phyloP scores from a whole-genome alignment of 1,140 invertebrate species.

The Aphelinus atriplicis region DNA sequence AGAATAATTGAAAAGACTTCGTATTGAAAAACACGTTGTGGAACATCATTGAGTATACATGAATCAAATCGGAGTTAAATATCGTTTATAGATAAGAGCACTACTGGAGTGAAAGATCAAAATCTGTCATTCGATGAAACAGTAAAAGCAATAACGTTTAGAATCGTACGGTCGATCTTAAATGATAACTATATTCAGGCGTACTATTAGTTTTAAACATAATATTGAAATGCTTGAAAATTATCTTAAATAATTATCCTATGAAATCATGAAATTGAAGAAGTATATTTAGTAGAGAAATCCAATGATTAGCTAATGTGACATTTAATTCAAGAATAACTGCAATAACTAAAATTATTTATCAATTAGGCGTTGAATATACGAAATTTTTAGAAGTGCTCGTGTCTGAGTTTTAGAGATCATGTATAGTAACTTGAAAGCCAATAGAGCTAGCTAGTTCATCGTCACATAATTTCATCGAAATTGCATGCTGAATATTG shows the following conservation, averaged over 20 bases:
- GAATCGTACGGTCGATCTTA: not conserved
- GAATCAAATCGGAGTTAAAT: no score
- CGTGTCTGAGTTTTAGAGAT: constrained; percentile 3
- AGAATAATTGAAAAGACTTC: not conserved
- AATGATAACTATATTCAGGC: not conserved
- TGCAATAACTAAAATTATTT: not conserved
- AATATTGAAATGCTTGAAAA: no score
- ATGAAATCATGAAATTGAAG: no score
- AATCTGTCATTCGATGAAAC: constrained; percentile 1
- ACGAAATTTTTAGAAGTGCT: constrained; percentile 14
- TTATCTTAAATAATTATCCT: no score
- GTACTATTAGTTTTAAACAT: constrained; percentile 1
- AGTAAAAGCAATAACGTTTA: constrained; percentile 3
- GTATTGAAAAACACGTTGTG: no score
- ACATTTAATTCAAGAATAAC: not conserved
- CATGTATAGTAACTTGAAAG: not conserved
- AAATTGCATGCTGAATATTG: constrained; percentile 23
- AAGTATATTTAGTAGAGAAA: no score
- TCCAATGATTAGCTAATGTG: no score
- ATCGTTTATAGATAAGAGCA: constrained; percentile 7
- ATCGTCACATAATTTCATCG: constrained; percentile 37
- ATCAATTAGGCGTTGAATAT: not conserved
- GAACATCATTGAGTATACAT: no score
- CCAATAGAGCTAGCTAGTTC: constrained; percentile 44
- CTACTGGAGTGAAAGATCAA: not conserved